These are phyloP conservation scores for Eretmochelys imbricata DNA, from an alignment of 2,113 vertebrate species.

Conservation along the genomic window DNA sequence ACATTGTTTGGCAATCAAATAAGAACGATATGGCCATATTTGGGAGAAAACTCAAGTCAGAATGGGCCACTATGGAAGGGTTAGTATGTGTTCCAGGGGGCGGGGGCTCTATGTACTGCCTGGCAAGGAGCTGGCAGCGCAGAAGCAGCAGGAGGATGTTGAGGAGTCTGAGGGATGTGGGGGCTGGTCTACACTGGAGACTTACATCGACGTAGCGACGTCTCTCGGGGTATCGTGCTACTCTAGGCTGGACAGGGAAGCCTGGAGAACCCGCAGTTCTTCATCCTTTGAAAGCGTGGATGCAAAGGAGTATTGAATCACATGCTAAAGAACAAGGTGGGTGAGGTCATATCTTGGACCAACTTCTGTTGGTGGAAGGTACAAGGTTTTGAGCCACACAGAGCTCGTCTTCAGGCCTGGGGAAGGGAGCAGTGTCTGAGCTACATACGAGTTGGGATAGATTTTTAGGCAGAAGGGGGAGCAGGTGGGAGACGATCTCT, in stretches of 20 bases:
- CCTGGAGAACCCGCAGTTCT: accelerated
- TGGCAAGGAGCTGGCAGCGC: neutral
- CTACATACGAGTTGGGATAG: neutral
- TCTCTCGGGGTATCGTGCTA: accelerated
- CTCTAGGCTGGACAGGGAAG: neutral
- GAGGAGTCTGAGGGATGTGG: accelerated
- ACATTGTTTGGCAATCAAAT: conserved; percentile 44
- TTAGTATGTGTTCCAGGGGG: neutral
- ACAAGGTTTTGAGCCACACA: neutral
- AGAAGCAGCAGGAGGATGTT: neutral
- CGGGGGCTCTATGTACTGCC: accelerated
- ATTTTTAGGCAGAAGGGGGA: neutral
- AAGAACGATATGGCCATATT: conserved; percentile 26
- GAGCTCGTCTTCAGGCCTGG: neutral
- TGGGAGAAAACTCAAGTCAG: conserved; percentile 35
- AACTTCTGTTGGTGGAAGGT: neutral
- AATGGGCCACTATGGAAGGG: neutral
- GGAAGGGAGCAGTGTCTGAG: neutral
- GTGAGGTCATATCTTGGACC: neutral
- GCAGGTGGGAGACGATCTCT: neutral
- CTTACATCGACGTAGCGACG: no score
- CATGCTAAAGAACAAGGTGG: no score
- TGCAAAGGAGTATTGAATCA: neutral
- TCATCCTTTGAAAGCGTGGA: accelerated
- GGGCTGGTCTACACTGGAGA: no score